These are phyloP conservation scores for Corythornis vintsioides DNA, from an alignment of 2,113 vertebrate genomes.

Conservation along the genomic window DNA sequence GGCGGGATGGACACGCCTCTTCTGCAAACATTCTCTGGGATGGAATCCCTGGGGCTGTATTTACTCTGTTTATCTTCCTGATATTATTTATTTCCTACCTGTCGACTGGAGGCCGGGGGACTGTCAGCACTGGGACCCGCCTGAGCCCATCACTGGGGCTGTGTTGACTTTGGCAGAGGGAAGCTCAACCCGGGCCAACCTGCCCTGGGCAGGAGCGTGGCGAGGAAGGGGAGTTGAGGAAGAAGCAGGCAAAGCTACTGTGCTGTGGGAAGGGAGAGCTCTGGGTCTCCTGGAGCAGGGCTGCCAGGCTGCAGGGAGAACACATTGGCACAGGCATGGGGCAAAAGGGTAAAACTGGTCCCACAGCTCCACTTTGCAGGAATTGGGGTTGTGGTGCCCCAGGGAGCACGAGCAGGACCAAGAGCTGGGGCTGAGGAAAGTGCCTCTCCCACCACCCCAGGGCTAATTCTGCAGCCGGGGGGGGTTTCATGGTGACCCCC, in stretches of 20 bases:
- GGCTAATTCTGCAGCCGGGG: background rate
- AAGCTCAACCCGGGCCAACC: background rate
- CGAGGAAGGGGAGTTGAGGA: background rate
- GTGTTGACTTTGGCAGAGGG: background rate
- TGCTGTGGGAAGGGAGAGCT: background rate
- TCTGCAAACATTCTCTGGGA: background rate
- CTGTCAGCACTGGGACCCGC: background rate
- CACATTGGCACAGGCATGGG: rapidly evolving
- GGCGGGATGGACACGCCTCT: background rate
- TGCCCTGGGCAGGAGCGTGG: background rate
- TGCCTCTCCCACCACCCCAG: rapidly evolving
- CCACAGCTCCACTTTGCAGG: background rate
- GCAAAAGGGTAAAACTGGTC: background rate
- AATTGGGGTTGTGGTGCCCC: background rate
- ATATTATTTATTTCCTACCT: slow-evolving; percentile 34
- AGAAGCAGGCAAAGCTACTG: background rate
- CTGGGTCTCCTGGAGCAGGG: background rate
- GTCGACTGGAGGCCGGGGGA: background rate
- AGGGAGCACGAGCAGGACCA: rapidly evolving
- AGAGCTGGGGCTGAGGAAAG: background rate
- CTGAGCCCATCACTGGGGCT: rapidly evolving
- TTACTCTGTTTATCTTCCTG: slow-evolving; percentile 31
- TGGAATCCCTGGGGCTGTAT: background rate
- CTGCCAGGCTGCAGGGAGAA: background rate
- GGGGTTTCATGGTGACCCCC: rapidly evolving